A percentile compares a stretch with the other conserved stretches of the same genome.
phyloP scores from a whole-genome alignment of 2,888 invertebrate genomes.

The Drosophila parthenogenetica region DNA sequence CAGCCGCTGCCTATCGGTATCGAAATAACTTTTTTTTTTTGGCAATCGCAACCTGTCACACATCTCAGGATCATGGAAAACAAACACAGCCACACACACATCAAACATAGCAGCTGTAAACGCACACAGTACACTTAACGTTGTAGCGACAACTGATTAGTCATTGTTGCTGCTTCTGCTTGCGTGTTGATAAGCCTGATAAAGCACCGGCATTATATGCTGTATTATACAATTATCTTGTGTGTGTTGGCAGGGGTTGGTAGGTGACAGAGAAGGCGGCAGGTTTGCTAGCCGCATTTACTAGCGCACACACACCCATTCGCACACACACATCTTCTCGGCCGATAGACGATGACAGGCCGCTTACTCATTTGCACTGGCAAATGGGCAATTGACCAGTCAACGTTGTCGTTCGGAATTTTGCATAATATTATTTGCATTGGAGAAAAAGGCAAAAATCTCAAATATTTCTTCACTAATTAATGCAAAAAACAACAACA shows the following conservation, averaged over 20 bases:
- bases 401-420: constrained; percentile 44
- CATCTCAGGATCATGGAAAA: constrained; percentile 41
- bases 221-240: constrained; percentile 68
- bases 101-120: constrained; percentile 25
- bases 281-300: constrained; percentile 5
- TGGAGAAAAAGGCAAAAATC: constrained; percentile 67
- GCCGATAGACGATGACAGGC: constrained; percentile 28
- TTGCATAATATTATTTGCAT: constrained; percentile 73
- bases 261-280: constrained; percentile 25
- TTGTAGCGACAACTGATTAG: constrained; percentile 43
- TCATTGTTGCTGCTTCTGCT: constrained; percentile 58
- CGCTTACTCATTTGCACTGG: constrained; percentile 56
- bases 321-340: constrained; percentile 8
- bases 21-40: constrained; percentile 19
- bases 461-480: constrained; percentile 76
- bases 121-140: constrained; percentile 15
- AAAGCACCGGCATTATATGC: constrained; percentile 70
- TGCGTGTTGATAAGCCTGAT: constrained; percentile 75
- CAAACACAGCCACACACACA: constrained; percentile 7
- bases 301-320: constrained; percentile 11
- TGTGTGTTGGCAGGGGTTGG: constrained; percentile 32
- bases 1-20: constrained; percentile 41
- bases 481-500: constrained; percentile 77
- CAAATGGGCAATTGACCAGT: constrained; percentile 35
- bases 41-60: constrained; percentile 29